These are phyloP conservation scores for Frankliniella fusca DNA, from an alignment of 2,888 invertebrate species.

Conservation along the genomic window DNA sequence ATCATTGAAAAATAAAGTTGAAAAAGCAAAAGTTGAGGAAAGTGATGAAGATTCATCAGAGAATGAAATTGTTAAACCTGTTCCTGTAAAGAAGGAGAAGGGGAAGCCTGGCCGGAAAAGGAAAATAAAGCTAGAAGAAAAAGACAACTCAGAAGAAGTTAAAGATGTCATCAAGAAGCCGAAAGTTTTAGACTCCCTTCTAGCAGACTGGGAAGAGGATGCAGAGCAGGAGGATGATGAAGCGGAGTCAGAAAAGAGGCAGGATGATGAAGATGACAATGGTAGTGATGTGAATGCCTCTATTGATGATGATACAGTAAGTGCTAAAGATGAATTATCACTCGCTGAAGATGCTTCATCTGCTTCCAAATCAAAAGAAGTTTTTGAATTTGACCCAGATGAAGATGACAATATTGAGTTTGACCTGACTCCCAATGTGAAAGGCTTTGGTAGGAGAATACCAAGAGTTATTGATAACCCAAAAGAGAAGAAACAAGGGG, in stretches of 20 bases:
- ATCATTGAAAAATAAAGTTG: slow-evolving; percentile 42
- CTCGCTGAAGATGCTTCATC: background rate
- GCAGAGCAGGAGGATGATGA: slow-evolving; percentile 37
- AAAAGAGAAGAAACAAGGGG: slow-evolving; percentile 36
- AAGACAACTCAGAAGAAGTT: slow-evolving; percentile 43
- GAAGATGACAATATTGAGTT: slow-evolving; percentile 63
- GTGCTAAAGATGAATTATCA: slow-evolving; percentile 66
- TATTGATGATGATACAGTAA: slow-evolving; percentile 56
- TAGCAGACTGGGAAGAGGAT: slow-evolving; percentile 40
- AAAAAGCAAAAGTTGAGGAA: slow-evolving; percentile 42
- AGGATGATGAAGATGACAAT: slow-evolving; percentile 39
- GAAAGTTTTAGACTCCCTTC: slow-evolving; percentile 5
- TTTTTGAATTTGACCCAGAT: slow-evolving; percentile 44
- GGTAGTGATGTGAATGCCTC: slow-evolving; percentile 42
- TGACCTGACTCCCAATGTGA: slow-evolving; percentile 48
- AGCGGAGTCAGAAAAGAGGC: slow-evolving; percentile 30
- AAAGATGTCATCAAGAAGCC: slow-evolving; percentile 32
- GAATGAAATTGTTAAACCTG: slow-evolving; percentile 45
- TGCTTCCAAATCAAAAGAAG: slow-evolving; percentile 5
- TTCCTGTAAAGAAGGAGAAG: slow-evolving; percentile 34
- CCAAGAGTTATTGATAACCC: slow-evolving; percentile 53
- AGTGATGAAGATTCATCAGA: slow-evolving; percentile 39
- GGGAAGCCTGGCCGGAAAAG: slow-evolving; percentile 36
- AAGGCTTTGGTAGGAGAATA: slow-evolving; percentile 59
- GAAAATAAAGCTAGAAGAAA: slow-evolving; percentile 46